Conservation (phyloP, 2,888 invertebrate species). For the Sialis lutaria region DNA sequence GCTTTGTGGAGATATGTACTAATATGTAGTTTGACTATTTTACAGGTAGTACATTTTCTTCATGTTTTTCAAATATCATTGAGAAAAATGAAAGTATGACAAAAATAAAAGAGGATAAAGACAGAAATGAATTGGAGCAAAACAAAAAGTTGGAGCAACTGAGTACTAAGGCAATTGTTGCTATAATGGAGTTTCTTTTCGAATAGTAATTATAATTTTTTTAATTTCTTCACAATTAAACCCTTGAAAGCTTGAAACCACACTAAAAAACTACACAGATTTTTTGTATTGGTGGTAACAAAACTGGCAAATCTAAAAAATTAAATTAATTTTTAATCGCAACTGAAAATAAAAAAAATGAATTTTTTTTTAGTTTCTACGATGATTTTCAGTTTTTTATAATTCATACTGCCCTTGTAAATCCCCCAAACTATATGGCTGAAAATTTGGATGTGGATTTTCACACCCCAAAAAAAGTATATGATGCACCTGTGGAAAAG, state of each 20-base stretch:
- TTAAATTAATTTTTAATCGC: too few species aligned
- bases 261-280: too few species aligned
- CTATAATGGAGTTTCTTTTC: slow-evolving; percentile 22
- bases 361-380: slow-evolving; percentile 18
- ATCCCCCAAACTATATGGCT: slow-evolving; percentile 17
- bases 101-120: too few species aligned
- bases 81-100: too few species aligned
- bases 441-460: slow-evolving; percentile 18
- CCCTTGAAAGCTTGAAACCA: too few species aligned
- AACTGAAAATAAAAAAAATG: too few species aligned
- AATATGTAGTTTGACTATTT: too few species aligned
- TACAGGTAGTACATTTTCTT: too few species aligned
- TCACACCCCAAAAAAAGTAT: neutral
- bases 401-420: slow-evolving; percentile 17
- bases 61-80: too few species aligned
- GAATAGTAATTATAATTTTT: slow-evolving; percentile 20
- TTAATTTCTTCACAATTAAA: neutral
- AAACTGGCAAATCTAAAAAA: too few species aligned
- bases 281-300: too few species aligned
- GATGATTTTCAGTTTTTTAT: slow-evolving; percentile 22
- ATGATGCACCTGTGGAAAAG: neutral
- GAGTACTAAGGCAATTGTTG: slow-evolving; percentile 7
- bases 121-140: neutral
- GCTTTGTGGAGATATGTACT: too few species aligned
- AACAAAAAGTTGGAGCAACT: neutral